These are phyloP conservation scores for Luehdorfia chinensis DNA, from an alignment of 1,140 invertebrate species.

Conservation along the genomic window DNA sequence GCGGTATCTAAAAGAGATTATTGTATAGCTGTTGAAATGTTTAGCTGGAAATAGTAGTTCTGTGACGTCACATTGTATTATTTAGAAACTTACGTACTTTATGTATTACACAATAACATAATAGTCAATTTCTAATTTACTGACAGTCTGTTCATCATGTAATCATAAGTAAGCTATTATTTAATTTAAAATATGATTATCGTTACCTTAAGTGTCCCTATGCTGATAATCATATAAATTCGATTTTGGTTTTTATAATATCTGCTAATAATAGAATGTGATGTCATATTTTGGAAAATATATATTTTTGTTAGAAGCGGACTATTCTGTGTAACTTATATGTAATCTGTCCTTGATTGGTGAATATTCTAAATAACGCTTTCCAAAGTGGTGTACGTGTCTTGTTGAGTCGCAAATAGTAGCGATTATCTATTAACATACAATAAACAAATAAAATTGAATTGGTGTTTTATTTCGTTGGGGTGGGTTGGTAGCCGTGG, in stretches of 20 bases:
- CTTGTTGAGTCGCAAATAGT: constrained; percentile 60
- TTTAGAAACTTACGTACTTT: neutral
- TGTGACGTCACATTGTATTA: constrained; percentile 22
- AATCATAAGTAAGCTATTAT: too few species aligned
- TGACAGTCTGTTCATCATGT: neutral
- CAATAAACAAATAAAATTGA: constrained; percentile 56
- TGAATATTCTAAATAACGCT: constrained; percentile 45
- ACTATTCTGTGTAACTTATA: constrained; percentile 36
- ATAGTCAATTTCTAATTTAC: neutral
- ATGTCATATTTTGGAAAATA: constrained; percentile 25
- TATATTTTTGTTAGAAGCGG: constrained; percentile 68
- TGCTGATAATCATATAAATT: too few species aligned
- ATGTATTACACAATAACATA: too few species aligned
- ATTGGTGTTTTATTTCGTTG: constrained; percentile 34
- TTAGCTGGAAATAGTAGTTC: constrained; percentile 25
- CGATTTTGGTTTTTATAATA: too few species aligned
- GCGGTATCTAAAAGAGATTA: constrained; percentile 40
- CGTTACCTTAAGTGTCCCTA: too few species aligned
- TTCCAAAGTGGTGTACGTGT: constrained; percentile 49
- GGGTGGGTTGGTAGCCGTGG: too few species aligned
- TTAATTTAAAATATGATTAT: too few species aligned
- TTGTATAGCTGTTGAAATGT: constrained; percentile 41
- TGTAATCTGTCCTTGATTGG: constrained; percentile 24
- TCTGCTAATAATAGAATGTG: constrained; percentile 15
- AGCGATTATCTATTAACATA: constrained; percentile 54